phyloP scores from a whole-genome alignment of 2,797 vertebrate genomes.

The Forpus xanthops region DNA sequence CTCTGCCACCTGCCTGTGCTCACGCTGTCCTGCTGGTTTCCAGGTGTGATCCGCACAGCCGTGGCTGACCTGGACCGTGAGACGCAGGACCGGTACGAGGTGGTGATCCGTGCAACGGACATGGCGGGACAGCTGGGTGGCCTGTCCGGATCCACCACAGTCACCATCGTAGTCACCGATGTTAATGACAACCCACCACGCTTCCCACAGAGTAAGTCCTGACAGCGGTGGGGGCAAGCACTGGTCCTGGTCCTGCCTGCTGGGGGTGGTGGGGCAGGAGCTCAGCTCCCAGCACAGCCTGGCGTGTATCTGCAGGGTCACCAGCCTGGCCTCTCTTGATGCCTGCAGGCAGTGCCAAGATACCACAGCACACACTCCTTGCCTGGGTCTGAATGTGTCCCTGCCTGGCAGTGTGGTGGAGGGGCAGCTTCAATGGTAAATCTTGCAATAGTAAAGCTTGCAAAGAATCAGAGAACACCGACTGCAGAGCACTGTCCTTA shows the following conservation, averaged over 20 bases:
- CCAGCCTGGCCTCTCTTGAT: background rate
- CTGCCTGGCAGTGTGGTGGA: background rate
- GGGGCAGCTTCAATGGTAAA: background rate
- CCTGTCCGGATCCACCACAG: conserved; percentile 95
- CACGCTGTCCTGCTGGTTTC: background rate
- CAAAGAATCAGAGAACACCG: background rate
- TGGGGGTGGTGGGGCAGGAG: background rate
- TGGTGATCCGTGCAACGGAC: conserved; percentile 97
- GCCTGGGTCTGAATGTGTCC: background rate
- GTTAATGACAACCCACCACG: conserved; percentile 98
- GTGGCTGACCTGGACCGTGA: conserved; percentile 96
- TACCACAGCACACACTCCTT: accelerated
- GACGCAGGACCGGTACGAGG: conserved; percentile 94
- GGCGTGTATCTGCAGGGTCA: background rate
- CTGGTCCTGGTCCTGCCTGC: background rate
- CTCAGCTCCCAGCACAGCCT: background rate
- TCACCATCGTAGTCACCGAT: conserved; percentile 97
- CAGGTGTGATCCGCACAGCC: conserved; percentile 94
- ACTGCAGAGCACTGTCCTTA: background rate
- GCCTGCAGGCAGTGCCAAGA: background rate
- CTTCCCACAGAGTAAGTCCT: conserved; percentile 91
- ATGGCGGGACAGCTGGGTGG: conserved; percentile 99
- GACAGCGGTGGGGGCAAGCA: accelerated
- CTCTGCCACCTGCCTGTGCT: background rate
- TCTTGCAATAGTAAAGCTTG: background rate